Conservation (phyloP, 2,797 vertebrate species). For the Poecilia velifera region DNA sequence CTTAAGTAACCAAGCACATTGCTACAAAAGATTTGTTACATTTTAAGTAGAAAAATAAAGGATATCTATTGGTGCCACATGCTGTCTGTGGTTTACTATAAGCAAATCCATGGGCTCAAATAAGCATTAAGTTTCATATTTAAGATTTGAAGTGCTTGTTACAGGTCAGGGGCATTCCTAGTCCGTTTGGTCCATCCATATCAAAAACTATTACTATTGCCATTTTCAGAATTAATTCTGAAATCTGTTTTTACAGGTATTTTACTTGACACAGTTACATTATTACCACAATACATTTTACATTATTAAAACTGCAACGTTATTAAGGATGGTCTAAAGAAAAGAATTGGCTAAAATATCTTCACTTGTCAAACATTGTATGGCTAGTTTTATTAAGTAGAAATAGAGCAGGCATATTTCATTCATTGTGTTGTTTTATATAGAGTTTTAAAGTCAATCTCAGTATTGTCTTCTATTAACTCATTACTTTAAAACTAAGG, state of each 20-base stretch:
- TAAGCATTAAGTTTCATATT: neutral
- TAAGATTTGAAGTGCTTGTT: neutral
- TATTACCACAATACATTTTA: neutral
- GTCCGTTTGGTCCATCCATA: too few relatives aligned
- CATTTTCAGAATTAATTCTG: neutral
- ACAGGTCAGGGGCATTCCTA: neutral
- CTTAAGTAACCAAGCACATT: neutral
- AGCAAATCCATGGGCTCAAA: neutral
- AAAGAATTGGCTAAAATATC: neutral
- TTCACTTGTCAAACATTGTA: neutral
- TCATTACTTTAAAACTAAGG: neutral
- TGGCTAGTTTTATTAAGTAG: neutral
- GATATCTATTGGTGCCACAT: neutral
- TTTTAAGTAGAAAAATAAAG: neutral
- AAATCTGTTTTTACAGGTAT: neutral
- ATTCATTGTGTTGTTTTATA: neutral
- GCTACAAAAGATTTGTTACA: neutral
- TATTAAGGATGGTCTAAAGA: neutral
- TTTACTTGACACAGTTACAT: neutral
- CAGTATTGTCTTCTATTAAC: neutral
- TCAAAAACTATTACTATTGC: too few relatives aligned
- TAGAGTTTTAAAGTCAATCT: neutral
- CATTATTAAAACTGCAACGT: neutral
- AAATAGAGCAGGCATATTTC: neutral
- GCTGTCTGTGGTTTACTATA: neutral